Percentiles rank a stretch among this genome's conserved stretches.
These are phyloP conservation scores for Callochromis pleurospilus DNA, from an alignment of 2,113 vertebrate genomes.

Conservation along the genomic window DNA sequence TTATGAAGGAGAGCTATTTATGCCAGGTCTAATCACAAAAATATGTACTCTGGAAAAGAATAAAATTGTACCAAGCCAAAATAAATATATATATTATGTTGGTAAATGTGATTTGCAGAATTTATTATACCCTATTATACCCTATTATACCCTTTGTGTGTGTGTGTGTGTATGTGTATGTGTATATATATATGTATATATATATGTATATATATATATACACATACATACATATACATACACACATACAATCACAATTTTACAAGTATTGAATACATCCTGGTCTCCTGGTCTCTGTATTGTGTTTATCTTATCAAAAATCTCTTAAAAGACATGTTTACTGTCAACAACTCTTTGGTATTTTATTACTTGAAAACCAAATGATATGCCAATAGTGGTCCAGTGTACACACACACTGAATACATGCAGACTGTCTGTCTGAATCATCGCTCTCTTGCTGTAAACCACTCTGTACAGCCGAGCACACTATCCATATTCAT, in stretches of 20 bases:
- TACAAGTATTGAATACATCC: not conserved
- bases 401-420: slow-evolving; percentile 28
- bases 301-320: not conserved
- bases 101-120: not conserved
- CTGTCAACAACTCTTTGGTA: not conserved
- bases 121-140: not conserved
- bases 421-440: slow-evolving; percentile 60
- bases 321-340: not conserved
- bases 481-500: slow-evolving; percentile 77
- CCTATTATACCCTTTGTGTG: not conserved
- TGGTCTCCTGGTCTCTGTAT: not conserved
- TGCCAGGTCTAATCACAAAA: slow-evolving; percentile 12
- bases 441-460: slow-evolving; percentile 60
- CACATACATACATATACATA: fast-evolving
- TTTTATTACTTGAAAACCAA: not conserved
- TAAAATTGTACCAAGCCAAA: not conserved
- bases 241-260: not conserved
- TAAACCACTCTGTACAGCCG: slow-evolving; percentile 63
- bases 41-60: not conserved
- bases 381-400: not conserved
- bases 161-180: not conserved
- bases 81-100: not conserved
- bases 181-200: fast-evolving
- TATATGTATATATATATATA: fast-evolving
- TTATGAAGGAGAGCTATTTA: slow-evolving; percentile 30